phyloP scores from a whole-genome alignment of 2,113 vertebrate species.

The Candoia aspera region DNA sequence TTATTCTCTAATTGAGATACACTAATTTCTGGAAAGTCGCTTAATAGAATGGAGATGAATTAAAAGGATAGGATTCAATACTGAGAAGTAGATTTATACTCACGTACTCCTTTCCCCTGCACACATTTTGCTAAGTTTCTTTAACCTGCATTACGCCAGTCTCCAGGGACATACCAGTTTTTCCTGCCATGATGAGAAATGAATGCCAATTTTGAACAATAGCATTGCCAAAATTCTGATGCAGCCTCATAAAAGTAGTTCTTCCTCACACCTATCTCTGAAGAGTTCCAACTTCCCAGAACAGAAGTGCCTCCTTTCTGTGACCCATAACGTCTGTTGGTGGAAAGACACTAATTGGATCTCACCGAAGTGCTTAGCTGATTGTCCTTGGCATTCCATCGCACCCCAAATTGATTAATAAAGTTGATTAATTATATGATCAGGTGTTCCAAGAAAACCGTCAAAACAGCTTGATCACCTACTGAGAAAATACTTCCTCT shows the following conservation, averaged over 20 bases:
- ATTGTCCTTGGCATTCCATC: slow-evolving; percentile 47
- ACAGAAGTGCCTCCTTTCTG: neutral
- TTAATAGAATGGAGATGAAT: slow-evolving; percentile 33
- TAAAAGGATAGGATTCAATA: slow-evolving; percentile 6
- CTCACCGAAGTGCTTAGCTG: slow-evolving; percentile 41
- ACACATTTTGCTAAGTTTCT: neutral
- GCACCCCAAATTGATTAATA: slow-evolving; percentile 43
- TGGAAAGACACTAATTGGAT: neutral
- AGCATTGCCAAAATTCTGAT: neutral
- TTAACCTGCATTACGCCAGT: neutral
- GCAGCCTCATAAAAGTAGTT: neutral
- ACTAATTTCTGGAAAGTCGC: slow-evolving; percentile 43
- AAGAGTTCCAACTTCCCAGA: neutral
- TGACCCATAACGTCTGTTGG: neutral
- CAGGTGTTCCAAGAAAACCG: slow-evolving; percentile 46
- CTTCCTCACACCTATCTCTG: neutral
- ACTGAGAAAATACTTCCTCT: neutral
- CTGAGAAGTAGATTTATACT: neutral
- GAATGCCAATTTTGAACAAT: neutral
- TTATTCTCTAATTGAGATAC: slow-evolving; percentile 28
- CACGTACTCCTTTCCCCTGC: neutral
- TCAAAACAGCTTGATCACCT: slow-evolving; percentile 5
- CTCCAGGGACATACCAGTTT: neutral
- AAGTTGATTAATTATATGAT: slow-evolving; percentile 43
- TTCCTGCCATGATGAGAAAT: neutral